Conservation (phyloP, 2,888 invertebrate genomes). For the Bellardia pandia region DNA sequence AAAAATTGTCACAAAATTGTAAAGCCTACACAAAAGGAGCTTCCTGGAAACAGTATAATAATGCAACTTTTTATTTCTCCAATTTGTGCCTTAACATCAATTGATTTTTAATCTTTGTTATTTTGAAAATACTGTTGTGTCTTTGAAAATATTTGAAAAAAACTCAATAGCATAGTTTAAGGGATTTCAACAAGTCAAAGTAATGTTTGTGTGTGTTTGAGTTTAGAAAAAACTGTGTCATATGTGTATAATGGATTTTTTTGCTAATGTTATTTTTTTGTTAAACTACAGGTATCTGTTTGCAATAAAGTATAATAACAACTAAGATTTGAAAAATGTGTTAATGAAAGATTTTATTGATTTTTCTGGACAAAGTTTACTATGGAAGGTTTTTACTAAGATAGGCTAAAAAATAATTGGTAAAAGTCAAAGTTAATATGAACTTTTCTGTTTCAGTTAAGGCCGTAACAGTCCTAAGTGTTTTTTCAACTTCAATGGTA, state of each 20-base stretch:
- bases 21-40: background rate
- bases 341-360: background rate
- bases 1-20: background rate
- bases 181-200: background rate
- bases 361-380: too few species aligned
- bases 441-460: too few species aligned
- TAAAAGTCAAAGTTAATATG: too few species aligned
- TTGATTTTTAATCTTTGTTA: slow-evolving; percentile 13
- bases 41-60: too few species aligned
- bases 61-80: background rate
- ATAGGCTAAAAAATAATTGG: too few species aligned
- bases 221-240: background rate
- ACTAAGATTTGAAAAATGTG: background rate
- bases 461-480: too few species aligned
- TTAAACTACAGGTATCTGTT: background rate
- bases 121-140: background rate
- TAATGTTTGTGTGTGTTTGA: background rate
- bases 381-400: too few species aligned
- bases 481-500: too few species aligned
- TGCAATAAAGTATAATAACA: background rate
- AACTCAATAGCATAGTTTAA: background rate
- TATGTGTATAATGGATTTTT: background rate
- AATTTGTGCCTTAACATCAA: background rate
- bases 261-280: background rate
- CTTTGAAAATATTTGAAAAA: background rate